Base-by-base conservation (phyloP, 1,140 invertebrate genomes). In the Zaprionus vittiger region DNA sequence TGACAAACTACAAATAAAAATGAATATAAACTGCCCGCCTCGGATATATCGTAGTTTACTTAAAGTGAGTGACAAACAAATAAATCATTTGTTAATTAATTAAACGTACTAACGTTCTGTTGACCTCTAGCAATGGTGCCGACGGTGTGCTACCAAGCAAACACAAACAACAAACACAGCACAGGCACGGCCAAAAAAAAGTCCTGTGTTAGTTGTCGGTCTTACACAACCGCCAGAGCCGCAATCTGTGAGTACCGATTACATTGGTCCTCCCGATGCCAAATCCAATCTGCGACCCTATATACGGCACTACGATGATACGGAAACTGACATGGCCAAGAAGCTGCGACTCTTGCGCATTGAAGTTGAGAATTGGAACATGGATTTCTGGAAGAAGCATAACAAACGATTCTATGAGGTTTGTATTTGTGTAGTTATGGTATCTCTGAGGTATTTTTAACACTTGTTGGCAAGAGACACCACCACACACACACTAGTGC, bases 321-420 rank as follows among this genome's bases (percentile, higher is more conserved):
- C 95, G 83, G 97, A 98, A 93, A 95, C 96, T 0, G 49, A 78
- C 2, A 67, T 96, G 47, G 96, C 97, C 87, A 95, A 93, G 79
- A 91, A 93, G 78, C 95, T 96, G 83, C 93, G 97, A 76, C 79
- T 95, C 64, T 90, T 94, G 56, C 94, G 96, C 84, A 93, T 94
- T 75, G 94, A 95, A 67, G 95, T 96, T 1, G 96, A 97, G 80
- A 92, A 94, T 71, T 98, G 96, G 97, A 97, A 97, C 93, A 95
- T 97, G 81, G 93, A 95, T 62, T 97, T 97, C 93, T 98, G 97
- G 97, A 93, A 93, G 9, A 93, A 94, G 69, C 97, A 97, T 80
- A 98, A 98, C 92, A 93, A 93, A 54, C 95, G 93, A 59, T 97
- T 97, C 91, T 94, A 94, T 63, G 80, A 94, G 83, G 95, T 96